Evolutionary conservation across 2,888 invertebrate genomes (phyloP).

Genomic region (Argyra leucocephala): DNA sequence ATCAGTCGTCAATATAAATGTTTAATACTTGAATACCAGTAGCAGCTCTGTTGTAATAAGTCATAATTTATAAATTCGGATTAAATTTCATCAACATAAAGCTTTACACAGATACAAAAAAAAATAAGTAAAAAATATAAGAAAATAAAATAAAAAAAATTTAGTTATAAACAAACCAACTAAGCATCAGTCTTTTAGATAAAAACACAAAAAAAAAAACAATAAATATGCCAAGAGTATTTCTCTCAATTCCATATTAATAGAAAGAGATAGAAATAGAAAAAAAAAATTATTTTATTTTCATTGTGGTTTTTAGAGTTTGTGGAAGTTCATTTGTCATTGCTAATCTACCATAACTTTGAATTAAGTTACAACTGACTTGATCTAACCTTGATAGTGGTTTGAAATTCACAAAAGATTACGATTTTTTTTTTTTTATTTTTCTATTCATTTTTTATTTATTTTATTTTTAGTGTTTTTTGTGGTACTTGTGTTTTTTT

Average conservation of each 20-base stretch:
- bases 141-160: not conserved
- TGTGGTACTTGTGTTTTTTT: too few relatives aligned
- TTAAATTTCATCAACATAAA: not conserved
- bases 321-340: not conserved
- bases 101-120: not conserved
- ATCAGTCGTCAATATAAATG: too few relatives aligned
- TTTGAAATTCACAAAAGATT: not conserved
- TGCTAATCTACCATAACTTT: conserved; percentile 6
- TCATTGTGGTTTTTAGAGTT: not conserved
- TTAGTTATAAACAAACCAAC: too few relatives aligned
- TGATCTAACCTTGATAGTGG: conserved; percentile 4
- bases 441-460: too few relatives aligned
- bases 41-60: not conserved
- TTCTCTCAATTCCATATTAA: too few relatives aligned
- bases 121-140: not conserved
- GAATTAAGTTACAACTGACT: conserved; percentile 1
- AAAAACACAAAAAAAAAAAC: too few relatives aligned
- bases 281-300: not conserved
- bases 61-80: not conserved
- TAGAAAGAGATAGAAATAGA: too few relatives aligned
- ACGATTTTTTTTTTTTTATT: too few relatives aligned
- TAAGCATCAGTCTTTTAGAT: too few relatives aligned
- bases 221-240: too few relatives aligned
- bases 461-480: too few relatives aligned
- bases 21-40: not conserved